Evolutionary conservation across 2,113 vertebrate genomes (phyloP), one percentile per base, ranked within the genome.

Genomic region (Butorides virescens): DNA sequence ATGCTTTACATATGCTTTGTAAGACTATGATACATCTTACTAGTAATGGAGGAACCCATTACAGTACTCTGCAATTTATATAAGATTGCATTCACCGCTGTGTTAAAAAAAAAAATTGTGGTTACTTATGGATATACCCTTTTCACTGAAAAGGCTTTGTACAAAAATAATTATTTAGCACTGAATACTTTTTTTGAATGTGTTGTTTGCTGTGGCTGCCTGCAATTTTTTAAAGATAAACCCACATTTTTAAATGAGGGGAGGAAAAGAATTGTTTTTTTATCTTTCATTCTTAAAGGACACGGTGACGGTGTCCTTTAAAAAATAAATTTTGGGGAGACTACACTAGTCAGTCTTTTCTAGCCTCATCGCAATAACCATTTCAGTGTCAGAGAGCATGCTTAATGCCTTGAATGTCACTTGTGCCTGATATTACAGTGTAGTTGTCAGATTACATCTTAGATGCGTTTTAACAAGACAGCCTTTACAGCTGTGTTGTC

Each of bases 101-200:
- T 72, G 42, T 80, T 96, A 95, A 95, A 93, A 75, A 39, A 88
- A 93, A 95, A 95, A 94, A 84, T 63, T 75, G 6, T 55, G 47
- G 16, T 73, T 85, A 88, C 82, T 88, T 95, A 49, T 20, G 59
- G 32, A 12, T 44, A 62, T 4, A 72, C 21, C 29, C n/a, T 97
- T 97, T 95, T 94, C 34, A 85, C 4, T 75, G 66, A 96, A 95
- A 86, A 77, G 34, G 20, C 30, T 66, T 96, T 63, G 78, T 74
- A 8, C 63, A 23, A 72, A 88, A 96, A 70, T 90, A 49, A 71
- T 77, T 95, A 61, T 80, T 95, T 93, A 90, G 53, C 39, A 53
- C 75, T 55, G 73, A 93, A 74, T 61, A 52, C 39, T 75, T 85
- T 90, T 91, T 91, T 61, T 94, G 16, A 46, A 53, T 37, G 14